These are phyloP conservation scores for Poecile montanus DNA, from an alignment of 2,797 vertebrate genomes.

Conservation along the genomic window DNA sequence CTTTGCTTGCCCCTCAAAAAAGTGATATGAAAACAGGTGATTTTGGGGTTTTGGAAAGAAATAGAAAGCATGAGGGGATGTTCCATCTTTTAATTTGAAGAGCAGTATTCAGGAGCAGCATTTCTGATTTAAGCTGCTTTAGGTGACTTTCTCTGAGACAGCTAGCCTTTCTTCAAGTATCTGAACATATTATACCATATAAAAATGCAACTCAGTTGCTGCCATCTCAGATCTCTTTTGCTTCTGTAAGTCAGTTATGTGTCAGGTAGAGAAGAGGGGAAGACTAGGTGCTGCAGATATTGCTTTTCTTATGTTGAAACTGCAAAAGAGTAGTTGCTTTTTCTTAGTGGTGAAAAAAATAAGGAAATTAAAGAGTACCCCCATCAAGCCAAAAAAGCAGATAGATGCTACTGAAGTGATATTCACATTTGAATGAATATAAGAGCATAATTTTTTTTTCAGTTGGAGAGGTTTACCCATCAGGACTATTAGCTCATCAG, in stretches of 20 bases:
- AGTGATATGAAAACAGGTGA: not conserved
- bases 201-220: not conserved
- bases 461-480: constrained; percentile 58
- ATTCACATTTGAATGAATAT: constrained; percentile 66
- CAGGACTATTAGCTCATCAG: constrained; percentile 69
- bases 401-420: constrained; percentile 12
- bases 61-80: not conserved
- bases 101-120: not conserved
- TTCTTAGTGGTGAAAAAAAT: not conserved
- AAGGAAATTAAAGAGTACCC: not conserved
- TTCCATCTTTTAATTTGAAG: not conserved
- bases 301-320: not conserved
- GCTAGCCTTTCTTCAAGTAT: not conserved
- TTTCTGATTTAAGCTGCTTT: not conserved
- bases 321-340: not conserved
- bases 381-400: not conserved
- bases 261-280: not conserved
- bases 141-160: not conserved
- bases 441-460: constrained; percentile 43
- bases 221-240: not conserved
- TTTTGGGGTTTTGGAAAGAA: not conserved
- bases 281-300: not conserved
- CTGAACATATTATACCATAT: not conserved
- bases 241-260: not conserved
- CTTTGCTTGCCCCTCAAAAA: not conserved